A percentile compares a stretch with the other conserved stretches of the same genome.
These are phyloP conservation scores for Cyaniris semiargus DNA, from an alignment of 2,888 invertebrate genomes.

Conservation along the genomic window DNA sequence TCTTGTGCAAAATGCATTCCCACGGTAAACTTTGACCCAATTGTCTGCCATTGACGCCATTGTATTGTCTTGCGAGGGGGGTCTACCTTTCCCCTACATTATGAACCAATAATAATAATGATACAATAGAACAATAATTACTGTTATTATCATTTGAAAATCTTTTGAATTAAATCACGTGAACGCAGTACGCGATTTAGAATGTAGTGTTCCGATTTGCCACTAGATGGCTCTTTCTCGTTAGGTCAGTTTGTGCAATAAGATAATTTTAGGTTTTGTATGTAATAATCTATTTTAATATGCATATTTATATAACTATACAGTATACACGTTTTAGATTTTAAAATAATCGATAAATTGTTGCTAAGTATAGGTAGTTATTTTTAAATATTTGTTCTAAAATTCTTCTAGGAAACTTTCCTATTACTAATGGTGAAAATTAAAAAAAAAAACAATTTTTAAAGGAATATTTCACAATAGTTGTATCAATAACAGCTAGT, in stretches of 20 bases:
- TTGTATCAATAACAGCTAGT: neutral
- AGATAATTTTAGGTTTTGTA: neutral
- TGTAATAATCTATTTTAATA: neutral
- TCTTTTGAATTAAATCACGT: no score
- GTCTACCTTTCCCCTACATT: constrained; percentile 51
- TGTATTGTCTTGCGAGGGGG: constrained; percentile 65
- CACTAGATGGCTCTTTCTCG: constrained; percentile 4
- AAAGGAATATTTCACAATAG: neutral
- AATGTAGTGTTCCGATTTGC: neutral
- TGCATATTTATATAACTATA: neutral
- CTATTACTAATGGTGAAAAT: neutral
- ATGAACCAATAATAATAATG: neutral
- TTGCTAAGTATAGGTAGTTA: neutral
- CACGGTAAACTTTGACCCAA: constrained; percentile 70
- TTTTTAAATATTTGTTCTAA: neutral
- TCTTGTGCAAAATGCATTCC: constrained; percentile 55
- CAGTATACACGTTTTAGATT: neutral
- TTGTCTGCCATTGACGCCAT: constrained; percentile 62
- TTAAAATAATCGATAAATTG: neutral
- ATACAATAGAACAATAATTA: neutral
- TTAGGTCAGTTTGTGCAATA: neutral
- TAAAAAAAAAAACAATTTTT: neutral
- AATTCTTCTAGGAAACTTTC: neutral
- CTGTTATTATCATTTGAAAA: neutral
- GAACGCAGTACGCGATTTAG: neutral